phyloP scores from a whole-genome alignment of 2,888 invertebrate genomes.

The Merodon equestris region DNA sequence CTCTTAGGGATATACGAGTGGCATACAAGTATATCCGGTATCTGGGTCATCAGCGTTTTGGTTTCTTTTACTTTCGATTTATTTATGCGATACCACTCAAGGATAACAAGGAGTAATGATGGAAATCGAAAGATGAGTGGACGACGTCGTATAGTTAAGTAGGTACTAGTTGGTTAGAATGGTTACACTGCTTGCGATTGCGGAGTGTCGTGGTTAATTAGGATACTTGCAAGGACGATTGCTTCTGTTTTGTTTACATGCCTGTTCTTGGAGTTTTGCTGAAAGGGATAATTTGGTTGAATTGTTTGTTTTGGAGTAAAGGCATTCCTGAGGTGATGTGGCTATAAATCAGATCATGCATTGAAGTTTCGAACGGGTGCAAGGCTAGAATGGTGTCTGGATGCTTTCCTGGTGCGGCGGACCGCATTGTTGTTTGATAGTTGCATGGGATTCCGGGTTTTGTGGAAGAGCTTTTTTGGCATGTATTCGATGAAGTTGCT shows the following conservation, averaged over 20 bases:
- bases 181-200: not conserved
- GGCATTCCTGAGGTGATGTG: slow-evolving; percentile 9
- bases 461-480: slow-evolving; percentile 24
- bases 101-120: slow-evolving; percentile 43
- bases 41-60: slow-evolving; percentile 58
- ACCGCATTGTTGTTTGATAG: slow-evolving; percentile 35
- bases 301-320: not conserved
- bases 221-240: slow-evolving; percentile 7
- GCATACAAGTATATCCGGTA: slow-evolving; percentile 13
- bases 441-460: slow-evolving; percentile 1
- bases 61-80: slow-evolving; percentile 12
- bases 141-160: slow-evolving; percentile 26
- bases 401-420: too few relatives aligned
- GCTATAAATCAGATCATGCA: slow-evolving; percentile 26
- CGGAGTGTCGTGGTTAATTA: slow-evolving; percentile 28
- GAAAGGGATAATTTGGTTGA: slow-evolving; percentile 21
- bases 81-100: slow-evolving; percentile 33
- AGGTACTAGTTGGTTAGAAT: slow-evolving; percentile 11
- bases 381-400: not conserved
- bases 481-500: not conserved
- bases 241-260: slow-evolving; percentile 5
- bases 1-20: slow-evolving; percentile 4
- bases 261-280: slow-evolving; percentile 14
- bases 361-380: slow-evolving; percentile 17
- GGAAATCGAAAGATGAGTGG: slow-evolving; percentile 3